Conservation (phyloP, 2,888 invertebrate species). For the Caenorhabditis afra region DNA sequence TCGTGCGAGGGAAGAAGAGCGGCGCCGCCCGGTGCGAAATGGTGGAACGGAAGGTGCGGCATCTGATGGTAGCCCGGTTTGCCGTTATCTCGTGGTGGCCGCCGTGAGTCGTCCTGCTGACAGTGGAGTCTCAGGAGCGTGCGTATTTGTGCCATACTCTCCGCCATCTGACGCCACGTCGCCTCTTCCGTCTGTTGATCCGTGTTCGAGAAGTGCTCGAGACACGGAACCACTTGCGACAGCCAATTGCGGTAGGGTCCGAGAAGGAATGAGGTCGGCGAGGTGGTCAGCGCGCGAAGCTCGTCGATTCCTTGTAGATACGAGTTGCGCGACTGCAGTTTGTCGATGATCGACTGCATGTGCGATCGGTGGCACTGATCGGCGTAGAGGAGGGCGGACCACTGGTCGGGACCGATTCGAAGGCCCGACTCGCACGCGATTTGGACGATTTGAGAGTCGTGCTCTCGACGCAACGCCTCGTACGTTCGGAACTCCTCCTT, state of each 20-base stretch:
- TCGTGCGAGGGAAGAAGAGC: neutral
- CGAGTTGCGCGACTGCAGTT: constrained; percentile 62
- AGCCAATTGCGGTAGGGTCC: constrained; percentile 20
- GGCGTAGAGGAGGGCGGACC: constrained; percentile 96
- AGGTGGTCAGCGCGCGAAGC: constrained; percentile 13
- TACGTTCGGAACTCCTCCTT: constrained; percentile 85
- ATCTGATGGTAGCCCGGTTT: neutral
- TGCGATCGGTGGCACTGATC: constrained; percentile 96
- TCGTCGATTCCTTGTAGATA: constrained; percentile 64
- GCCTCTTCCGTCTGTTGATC: constrained; percentile 23
- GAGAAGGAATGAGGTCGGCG: neutral
- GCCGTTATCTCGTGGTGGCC: constrained; percentile 19
- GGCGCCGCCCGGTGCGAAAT: too few relatives aligned
- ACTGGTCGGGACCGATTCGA: constrained; percentile 97
- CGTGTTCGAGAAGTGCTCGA: constrained; percentile 36
- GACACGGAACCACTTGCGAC: constrained; percentile 44
- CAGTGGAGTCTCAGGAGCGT: constrained; percentile 22
- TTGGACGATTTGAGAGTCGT: constrained; percentile 95
- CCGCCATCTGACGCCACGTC: constrained; percentile 6
- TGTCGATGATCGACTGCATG: constrained; percentile 88
- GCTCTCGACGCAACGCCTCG: constrained; percentile 92
- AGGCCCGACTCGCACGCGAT: constrained; percentile 97
- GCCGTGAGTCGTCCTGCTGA: constrained; percentile 31
- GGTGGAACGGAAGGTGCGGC: neutral
- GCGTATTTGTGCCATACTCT: constrained; percentile 14